Base-by-base conservation (phyloP, 2,113 vertebrate species). In the Coptodon bakossiorum region DNA sequence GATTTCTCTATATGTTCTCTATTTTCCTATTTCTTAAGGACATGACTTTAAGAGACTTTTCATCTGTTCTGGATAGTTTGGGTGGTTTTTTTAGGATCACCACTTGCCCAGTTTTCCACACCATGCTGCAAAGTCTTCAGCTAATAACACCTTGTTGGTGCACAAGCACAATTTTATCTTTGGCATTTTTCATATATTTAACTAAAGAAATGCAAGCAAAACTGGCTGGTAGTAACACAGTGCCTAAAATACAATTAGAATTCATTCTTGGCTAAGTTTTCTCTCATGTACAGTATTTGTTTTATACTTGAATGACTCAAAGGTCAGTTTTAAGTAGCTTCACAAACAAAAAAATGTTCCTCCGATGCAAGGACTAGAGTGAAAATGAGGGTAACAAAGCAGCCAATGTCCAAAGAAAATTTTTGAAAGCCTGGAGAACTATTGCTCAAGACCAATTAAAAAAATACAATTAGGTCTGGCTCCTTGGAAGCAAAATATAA, bases 371-470 rank as follows among this genome's bases (percentile, higher is more conserved):
- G 34, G 0, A 38, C 61, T 38, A 7, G 10, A 66, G 3, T 66
- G 61, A 0, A 66, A 66, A 66, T 38, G 61, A 66, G 10, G 4
- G 61, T 38, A 38, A 38, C 34, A 8, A 66, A 66, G 19, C 19
- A 66, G 10, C 61, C 34, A 38, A 38, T 66, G 34, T 8, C 1
- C 2, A 12, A 66, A 22, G 61, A 66, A n/a, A n/a, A 0, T 0
- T 7, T 66, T 38, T 38, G 6, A 68, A 73, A 73, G 24, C 24
- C 40, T 76, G 68, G 24, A 76, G 68, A 29, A 17, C 71, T 48
- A 19, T 48, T 76, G 71, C 14, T 7, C 40, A 48, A 29, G 40
- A 76, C 6, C 71, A 48, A 22, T 38, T 11, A 1, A 76, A 76
- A 61, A 73, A 7, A 48, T 48, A 45, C 40, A 76, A 9, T 43